Evolutionary conservation across 2,888 invertebrate species (phyloP).

Genomic region (Geotrupes spiniger): DNA sequence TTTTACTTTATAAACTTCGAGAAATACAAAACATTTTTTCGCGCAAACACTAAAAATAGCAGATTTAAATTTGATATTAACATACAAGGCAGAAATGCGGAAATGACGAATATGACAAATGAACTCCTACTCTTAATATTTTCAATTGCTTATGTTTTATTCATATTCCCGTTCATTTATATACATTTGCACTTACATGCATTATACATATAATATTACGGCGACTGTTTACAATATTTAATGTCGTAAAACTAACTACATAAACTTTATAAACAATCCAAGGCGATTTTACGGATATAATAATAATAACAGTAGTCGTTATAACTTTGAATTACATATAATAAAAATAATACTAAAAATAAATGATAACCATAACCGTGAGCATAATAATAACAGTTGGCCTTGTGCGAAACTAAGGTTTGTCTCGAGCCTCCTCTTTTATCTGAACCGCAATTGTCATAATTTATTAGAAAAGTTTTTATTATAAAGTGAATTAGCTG

Average conservation of each 20-base stretch:
- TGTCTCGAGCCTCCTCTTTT: constrained; percentile 9
- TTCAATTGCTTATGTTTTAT: constrained; percentile 38
- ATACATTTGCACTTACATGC: constrained; percentile 10
- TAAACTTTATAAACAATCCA: constrained; percentile 19
- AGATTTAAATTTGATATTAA: constrained; percentile 16
- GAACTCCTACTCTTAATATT: constrained; percentile 38
- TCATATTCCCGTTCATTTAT: constrained; percentile 24
- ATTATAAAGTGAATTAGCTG: constrained; percentile 10
- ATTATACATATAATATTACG: constrained; percentile 8
- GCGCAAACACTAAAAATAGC: constrained; percentile 6
- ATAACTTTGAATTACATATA: constrained; percentile 48
- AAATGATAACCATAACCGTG: constrained; percentile 48
- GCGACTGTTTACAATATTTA: constrained; percentile 16
- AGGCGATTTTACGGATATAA: constrained; percentile 26
- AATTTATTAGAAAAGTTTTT: constrained; percentile 13
- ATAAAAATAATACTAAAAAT: constrained; percentile 47
- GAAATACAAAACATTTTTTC: too few species aligned
- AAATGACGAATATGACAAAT: constrained; percentile 15
- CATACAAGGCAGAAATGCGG: constrained; percentile 12
- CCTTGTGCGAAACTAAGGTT: constrained; percentile 33
- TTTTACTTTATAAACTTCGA: too few species aligned
- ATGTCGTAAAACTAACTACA: constrained; percentile 17
- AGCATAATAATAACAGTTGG: constrained; percentile 42
- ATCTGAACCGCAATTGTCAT: constrained; percentile 6
- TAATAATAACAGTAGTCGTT: constrained; percentile 46